Base-by-base conservation (phyloP, 2,797 vertebrate species). In the Paedocypris micromegethes region DNA sequence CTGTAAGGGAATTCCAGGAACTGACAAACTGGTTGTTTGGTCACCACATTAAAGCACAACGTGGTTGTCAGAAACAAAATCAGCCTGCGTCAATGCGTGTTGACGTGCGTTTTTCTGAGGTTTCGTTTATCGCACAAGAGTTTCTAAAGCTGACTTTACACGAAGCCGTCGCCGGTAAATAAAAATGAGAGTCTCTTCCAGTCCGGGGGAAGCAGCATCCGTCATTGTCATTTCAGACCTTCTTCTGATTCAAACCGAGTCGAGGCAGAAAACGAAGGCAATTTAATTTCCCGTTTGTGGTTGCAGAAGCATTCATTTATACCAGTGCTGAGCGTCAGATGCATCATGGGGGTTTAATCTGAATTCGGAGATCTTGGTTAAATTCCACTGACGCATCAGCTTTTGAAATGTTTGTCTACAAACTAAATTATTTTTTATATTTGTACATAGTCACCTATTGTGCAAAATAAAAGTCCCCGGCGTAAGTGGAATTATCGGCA, bases 211-310 rank as follows among this genome's bases (percentile, higher is more conserved):
- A 39, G 6, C 2, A 42, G 48, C 71, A 73, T 68, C 64, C 49
- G 64, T 67, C 74, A 68, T 38, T 68, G 74, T 78, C 77, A 75
- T 78, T 75, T 73, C 64, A 72, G 68, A 48, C 60, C 53, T 50
- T 6, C 42, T 50, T 74, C 37, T 74, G 56, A 58, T 55, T 9
- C 5, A n/a, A 9, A 42, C 50, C 72, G 47, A 75, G 68, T 75
- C 64, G 73, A 72, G 64, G 72, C 46, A 65, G 74, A 72, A 75
- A 75, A 74, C 43, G 74, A 78, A 65, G 75, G 64, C 67, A 68
- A 78, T 78, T 73, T 72, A 78, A 62, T 75, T 78, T 78, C 77
- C 73, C 68, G 72, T 71, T 75, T 78, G 73, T 72, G 77, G 74
- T 73, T 4, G 46, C 38, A 54, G 57, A 59, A n/a, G 4, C 49